phyloP scores from a whole-genome alignment of 2,113 vertebrate species.

The Petroica traversi region DNA sequence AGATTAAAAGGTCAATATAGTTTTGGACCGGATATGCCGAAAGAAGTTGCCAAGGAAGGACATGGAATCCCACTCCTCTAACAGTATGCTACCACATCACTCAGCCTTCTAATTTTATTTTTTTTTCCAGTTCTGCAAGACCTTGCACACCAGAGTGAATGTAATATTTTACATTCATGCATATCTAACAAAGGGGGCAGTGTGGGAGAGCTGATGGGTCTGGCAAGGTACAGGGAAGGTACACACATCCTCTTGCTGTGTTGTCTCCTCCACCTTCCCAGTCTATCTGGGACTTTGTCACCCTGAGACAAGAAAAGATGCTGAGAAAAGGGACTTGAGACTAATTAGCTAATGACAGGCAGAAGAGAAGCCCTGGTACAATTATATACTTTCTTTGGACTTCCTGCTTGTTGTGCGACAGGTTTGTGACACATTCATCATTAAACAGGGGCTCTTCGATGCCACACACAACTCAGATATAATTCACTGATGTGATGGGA shows the following conservation, averaged over 20 bases:
- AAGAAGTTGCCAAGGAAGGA: neutral
- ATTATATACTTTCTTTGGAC: neutral
- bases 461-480: neutral
- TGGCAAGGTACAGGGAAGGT: neutral
- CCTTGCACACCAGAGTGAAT: neutral
- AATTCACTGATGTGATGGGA: neutral
- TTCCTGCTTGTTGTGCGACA: neutral
- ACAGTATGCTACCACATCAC: neutral
- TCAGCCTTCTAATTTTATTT: neutral
- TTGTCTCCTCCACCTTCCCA: neutral
- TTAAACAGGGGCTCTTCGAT: neutral
- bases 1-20: neutral
- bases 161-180: neutral
- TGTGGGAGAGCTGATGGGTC: neutral
- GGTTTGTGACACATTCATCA: neutral
- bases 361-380: neutral
- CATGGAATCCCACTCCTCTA: neutral
- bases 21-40: neutral
- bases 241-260: accelerated
- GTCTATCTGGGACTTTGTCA: neutral
- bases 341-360: neutral
- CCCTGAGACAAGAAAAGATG: neutral
- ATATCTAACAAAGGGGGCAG: neutral
- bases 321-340: neutral
- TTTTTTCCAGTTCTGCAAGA: neutral